Base-by-base conservation (phyloP, 2,113 vertebrate species). In the Bufo bufo region DNA sequence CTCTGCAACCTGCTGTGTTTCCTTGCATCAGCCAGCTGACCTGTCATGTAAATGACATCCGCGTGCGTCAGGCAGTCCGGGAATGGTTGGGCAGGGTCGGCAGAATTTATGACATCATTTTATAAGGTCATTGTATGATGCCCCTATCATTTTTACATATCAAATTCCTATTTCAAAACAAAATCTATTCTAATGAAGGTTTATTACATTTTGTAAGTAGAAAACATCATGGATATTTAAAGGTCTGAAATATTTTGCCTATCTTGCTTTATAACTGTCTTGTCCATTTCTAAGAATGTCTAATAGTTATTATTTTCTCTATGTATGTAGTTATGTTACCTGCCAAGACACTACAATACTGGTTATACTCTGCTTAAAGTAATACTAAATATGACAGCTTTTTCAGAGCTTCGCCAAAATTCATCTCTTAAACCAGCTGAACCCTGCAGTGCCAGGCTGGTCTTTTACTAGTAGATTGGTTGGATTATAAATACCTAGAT, bases 1-100 rank as follows among this genome's bases (percentile, higher is more conserved):
- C 97, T 5, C 96, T 99, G 4, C 98, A 98, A 93, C 97, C 97
- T 0, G 97, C 94, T 0, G 95, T 99, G 90, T 99, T 98, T 90
- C 97, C 98, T 0, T 98, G 97, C 91, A 95, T 99, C 93, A 99
- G 97, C 93, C 98, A 99, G 94, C 95, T 99, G 79, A 97, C 97
- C 23, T 99, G 98, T 91, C 98, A 99, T 0, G 97, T 99, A 91
- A 97, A 96, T 0, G 98, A 99, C 43, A 92, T 93, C 78, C 93
- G 96, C 0, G 97, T 99, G 50, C 96, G 98, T 49, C 97, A 99
- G 90, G 97, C 98, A 0, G 95, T 99, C 7, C 92, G 97, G 9
- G 98, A 99, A 71, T 99, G 98, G 98, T 95, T 99, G 58, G 96
- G 96, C 71, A 95, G 98, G 82, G 94, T 99, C 19, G 98, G 98